Conservation (phyloP, 2,113 vertebrate species). For the Scomber colias region DNA sequence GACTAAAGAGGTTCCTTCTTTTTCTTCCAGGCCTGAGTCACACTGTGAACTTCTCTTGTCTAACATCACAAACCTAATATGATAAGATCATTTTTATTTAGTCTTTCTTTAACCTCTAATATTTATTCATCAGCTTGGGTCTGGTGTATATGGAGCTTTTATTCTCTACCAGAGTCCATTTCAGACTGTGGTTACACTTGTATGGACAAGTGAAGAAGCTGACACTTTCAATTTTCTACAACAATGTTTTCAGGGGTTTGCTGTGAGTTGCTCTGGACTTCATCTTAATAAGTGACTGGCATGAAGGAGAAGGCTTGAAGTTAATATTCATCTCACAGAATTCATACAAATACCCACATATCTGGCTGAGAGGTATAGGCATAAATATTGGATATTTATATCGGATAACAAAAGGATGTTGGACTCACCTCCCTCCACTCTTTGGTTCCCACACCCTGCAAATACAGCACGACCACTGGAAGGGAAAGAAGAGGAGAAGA, state of each 20-base stretch:
- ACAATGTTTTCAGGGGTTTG: constrained; percentile 11
- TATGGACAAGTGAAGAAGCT: constrained; percentile 23
- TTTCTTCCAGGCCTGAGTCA: background rate
- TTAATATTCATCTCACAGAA: background rate
- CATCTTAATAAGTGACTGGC: constrained; percentile 18
- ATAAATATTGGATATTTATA: constrained; percentile 3
- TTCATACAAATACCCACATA: background rate
- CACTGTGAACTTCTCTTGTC: constrained; percentile 20
- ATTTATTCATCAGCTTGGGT: constrained; percentile 30
- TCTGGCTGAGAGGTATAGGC: background rate
- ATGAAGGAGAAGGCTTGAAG: background rate
- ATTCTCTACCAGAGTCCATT: background rate
- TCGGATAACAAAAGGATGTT: constrained; percentile 14
- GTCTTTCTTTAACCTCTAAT: constrained; percentile 32
- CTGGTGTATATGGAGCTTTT: background rate
- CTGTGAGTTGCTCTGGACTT: constrained; percentile 19
- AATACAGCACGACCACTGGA: constrained; percentile 89
- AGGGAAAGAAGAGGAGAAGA: constrained; percentile 21
- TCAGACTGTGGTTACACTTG: constrained; percentile 14
- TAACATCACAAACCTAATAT: background rate
- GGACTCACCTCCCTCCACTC: constrained; percentile 92
- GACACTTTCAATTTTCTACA: constrained; percentile 46
- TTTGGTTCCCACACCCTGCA: constrained; percentile 88
- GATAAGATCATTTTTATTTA: constrained; percentile 31
- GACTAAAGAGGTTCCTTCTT: constrained; percentile 2